Evolutionary conservation across 1,140 invertebrate species (phyloP).

Genomic region (Ceratina japonica): DNA sequence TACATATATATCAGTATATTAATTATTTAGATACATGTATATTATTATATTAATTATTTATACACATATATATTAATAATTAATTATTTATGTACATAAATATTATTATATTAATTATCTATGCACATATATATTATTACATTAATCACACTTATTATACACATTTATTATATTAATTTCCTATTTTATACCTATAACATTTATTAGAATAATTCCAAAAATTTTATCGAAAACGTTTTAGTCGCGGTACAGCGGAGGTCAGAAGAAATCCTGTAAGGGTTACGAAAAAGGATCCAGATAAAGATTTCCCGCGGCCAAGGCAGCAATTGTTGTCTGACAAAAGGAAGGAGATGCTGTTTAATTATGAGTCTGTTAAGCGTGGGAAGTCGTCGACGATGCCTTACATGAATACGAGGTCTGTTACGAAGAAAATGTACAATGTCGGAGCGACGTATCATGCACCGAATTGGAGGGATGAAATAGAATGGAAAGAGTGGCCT

Average conservation of each 20-base stretch:
- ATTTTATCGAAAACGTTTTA: constrained; percentile 40
- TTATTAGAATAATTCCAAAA: too few species aligned
- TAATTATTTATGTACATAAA: too few species aligned
- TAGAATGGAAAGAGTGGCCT: constrained; percentile 71
- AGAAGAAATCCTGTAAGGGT: constrained; percentile 59
- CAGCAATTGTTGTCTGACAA: constrained; percentile 63
- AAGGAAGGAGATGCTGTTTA: constrained; percentile 43
- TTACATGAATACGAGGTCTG: constrained; percentile 74
- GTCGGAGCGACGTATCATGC: constrained; percentile 73
- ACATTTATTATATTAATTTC: too few species aligned
- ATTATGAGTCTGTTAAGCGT: constrained; percentile 44
- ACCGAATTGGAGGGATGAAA: constrained; percentile 61
- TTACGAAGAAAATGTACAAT: constrained; percentile 71
- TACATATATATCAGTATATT: too few species aligned
- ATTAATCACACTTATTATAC: too few species aligned
- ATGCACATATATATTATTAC: too few species aligned
- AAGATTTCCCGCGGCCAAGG: constrained; percentile 54
- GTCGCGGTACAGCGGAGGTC: constrained; percentile 54
- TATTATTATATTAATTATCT: too few species aligned
- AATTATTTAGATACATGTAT: too few species aligned
- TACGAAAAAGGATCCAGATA: constrained; percentile 56
- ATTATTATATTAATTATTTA: too few species aligned
- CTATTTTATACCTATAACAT: too few species aligned
- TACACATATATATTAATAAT: too few species aligned
- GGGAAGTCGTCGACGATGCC: constrained; percentile 56